Conservation (phyloP, 2,113 vertebrate genomes). For the Opisthocomus hoazin region DNA sequence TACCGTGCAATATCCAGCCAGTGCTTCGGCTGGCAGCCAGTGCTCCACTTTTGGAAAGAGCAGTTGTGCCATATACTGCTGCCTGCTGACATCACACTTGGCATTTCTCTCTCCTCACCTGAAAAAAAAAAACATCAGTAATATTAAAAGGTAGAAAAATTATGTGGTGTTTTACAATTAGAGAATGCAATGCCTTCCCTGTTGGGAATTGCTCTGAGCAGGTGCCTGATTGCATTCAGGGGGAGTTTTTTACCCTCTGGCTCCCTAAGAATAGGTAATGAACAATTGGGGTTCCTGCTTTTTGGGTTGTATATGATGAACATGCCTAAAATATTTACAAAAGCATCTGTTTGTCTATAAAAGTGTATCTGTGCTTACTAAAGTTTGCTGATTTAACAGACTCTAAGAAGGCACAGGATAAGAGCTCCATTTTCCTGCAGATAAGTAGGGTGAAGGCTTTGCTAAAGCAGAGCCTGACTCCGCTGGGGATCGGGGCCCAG, state of each 20-base stretch:
- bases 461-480: background rate
- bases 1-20: background rate
- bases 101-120: background rate
- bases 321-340: background rate
- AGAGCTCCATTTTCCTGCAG: background rate
- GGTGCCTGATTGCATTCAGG: background rate
- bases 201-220: background rate
- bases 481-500: fast-evolving
- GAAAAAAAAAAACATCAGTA: background rate
- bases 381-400: background rate
- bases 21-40: background rate
- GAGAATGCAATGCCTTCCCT: background rate
- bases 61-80: background rate
- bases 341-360: background rate
- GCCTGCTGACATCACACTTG: background rate
- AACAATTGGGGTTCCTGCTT: background rate
- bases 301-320: background rate
- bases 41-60: background rate
- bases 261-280: background rate
- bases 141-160: background rate
- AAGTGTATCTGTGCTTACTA: background rate
- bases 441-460: background rate
- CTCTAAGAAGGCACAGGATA: background rate
- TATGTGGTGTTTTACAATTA: background rate
- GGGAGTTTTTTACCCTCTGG: background rate